Percentiles rank a stretch among this genome's conserved stretches.
Evolutionary conservation across 2,888 invertebrate genomes (phyloP).

Genomic region (Perizoma flavofasciatum): DNA sequence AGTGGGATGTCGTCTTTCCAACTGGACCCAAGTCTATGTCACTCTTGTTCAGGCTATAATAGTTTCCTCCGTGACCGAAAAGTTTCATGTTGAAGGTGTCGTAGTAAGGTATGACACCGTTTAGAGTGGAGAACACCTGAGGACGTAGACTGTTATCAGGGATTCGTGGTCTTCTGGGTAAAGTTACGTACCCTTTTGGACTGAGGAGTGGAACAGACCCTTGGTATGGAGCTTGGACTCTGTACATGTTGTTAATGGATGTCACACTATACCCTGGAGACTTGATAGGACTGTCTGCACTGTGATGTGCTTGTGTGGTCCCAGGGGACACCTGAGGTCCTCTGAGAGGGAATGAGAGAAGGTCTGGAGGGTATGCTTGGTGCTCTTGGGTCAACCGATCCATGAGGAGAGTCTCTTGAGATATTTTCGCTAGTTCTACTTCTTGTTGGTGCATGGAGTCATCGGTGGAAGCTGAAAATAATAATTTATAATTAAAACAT

Average conservation of each 20-base stretch:
- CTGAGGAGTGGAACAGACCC: slow-evolving; percentile 82
- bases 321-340: slow-evolving; percentile 82
- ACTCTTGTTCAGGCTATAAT: slow-evolving; percentile 89
- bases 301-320: slow-evolving; percentile 49
- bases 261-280: slow-evolving; percentile 68
- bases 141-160: slow-evolving; percentile 76
- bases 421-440: slow-evolving; percentile 80
- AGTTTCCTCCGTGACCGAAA: slow-evolving; percentile 92
- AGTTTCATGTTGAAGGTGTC: slow-evolving; percentile 92
- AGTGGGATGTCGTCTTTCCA: slow-evolving; percentile 72
- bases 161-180: slow-evolving; percentile 91
- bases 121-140: slow-evolving; percentile 68
- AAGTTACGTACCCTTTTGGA: slow-evolving; percentile 92
- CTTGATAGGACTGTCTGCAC: slow-evolving; percentile 64
- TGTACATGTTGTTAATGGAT: slow-evolving; percentile 61
- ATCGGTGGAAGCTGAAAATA: slow-evolving; percentile 80
- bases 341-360: slow-evolving; percentile 89
- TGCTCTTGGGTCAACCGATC: slow-evolving; percentile 75
- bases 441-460: slow-evolving; percentile 86
- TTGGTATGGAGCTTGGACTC: slow-evolving; percentile 85
- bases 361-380: slow-evolving; percentile 90
- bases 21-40: slow-evolving; percentile 83
- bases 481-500: not conserved
- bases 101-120: slow-evolving; percentile 85
- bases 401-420: slow-evolving; percentile 76